Percentiles rank a stretch among this genome's conserved stretches.
These are phyloP conservation scores for Oscheius sp. DNA, from an alignment of 2,888 invertebrate species.

Conservation along the genomic window DNA sequence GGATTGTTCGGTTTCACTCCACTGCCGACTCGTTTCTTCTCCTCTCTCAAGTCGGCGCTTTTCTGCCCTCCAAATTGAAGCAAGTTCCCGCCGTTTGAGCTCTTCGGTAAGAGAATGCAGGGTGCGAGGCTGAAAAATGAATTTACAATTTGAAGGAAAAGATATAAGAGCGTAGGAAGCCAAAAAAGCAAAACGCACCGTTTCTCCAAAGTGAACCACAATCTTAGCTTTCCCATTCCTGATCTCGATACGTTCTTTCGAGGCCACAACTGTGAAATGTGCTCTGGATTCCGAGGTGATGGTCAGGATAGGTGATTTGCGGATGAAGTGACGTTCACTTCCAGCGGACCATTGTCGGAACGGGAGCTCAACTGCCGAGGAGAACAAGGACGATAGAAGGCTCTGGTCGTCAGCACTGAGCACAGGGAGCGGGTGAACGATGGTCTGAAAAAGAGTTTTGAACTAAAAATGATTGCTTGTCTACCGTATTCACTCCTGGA, in stretches of 20 bases:
- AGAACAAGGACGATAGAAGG: constrained; percentile 24
- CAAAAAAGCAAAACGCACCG: background rate
- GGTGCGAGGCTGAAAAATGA: background rate
- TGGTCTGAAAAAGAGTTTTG: constrained; percentile 18
- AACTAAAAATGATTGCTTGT: background rate
- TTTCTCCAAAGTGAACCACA: constrained; percentile 44
- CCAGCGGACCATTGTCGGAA: constrained; percentile 34
- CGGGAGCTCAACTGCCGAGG: constrained; percentile 17
- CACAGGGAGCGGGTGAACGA: constrained; percentile 20
- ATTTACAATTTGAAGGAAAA: background rate
- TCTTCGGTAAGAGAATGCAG: constrained; percentile 43
- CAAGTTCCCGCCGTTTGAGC: constrained; percentile 39
- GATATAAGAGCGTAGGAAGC: background rate
- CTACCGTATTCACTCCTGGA: constrained; percentile 25
- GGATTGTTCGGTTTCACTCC: constrained; percentile 45
- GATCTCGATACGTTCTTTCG: constrained; percentile 48
- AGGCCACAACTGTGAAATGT: constrained; percentile 52
- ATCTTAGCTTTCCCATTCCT: constrained; percentile 55
- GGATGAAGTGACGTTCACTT: constrained; percentile 36
- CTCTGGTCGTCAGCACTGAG: constrained; percentile 38
- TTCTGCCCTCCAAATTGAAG: constrained; percentile 49
- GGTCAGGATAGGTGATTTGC: constrained; percentile 10
- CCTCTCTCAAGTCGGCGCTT: constrained; percentile 42
- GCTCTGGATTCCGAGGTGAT: constrained; percentile 47
- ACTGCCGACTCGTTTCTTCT: constrained; percentile 38